A percentile compares a stretch with the other conserved stretches of the same genome.
Evolutionary conservation across 2,888 invertebrate species (phyloP).

Genomic region (Dascillus cervinus): DNA sequence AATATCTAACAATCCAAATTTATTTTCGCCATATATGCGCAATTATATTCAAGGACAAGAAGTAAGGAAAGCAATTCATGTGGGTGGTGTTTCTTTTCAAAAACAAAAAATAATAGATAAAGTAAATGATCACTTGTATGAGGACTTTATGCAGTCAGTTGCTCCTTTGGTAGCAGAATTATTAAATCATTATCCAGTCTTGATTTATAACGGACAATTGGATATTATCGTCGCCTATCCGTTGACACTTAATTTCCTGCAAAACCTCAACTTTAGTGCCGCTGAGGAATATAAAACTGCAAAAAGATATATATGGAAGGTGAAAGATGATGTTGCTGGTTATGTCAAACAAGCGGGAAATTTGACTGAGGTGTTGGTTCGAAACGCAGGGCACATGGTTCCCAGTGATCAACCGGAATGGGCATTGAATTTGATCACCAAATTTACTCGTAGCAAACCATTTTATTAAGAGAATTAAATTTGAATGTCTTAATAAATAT

Average conservation of each 20-base stretch:
- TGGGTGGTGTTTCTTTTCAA: conserved; percentile 71
- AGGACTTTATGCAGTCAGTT: conserved; percentile 77
- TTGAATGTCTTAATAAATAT: no score
- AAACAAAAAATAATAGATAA: conserved; percentile 57
- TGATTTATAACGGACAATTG: conserved; percentile 84
- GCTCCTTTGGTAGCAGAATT: conserved; percentile 65
- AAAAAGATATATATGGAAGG: conserved; percentile 60
- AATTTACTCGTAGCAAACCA: conserved; percentile 48
- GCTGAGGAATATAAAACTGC: conserved; percentile 59
- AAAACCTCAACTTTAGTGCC: conserved; percentile 60
- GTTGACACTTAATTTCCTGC: conserved; percentile 70
- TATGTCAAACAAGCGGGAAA: conserved; percentile 66
- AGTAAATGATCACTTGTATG: conserved; percentile 58
- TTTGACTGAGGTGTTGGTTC: conserved; percentile 64
- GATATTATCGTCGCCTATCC: conserved; percentile 90
- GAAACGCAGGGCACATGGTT: conserved; percentile 78
- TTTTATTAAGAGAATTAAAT: no score
- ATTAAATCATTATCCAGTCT: conserved; percentile 58
- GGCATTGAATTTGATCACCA: conserved; percentile 64
- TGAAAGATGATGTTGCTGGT: conserved; percentile 63
- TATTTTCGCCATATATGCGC: conserved; percentile 47
- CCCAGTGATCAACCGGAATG: conserved; percentile 72
- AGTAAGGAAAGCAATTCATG: conserved; percentile 71
- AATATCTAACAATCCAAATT: conserved; percentile 49
- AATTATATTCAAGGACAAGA: conserved; percentile 55